Evolutionary conservation across 2,888 invertebrate genomes (phyloP).

Genomic region (Acrocyrtus sp.): DNA sequence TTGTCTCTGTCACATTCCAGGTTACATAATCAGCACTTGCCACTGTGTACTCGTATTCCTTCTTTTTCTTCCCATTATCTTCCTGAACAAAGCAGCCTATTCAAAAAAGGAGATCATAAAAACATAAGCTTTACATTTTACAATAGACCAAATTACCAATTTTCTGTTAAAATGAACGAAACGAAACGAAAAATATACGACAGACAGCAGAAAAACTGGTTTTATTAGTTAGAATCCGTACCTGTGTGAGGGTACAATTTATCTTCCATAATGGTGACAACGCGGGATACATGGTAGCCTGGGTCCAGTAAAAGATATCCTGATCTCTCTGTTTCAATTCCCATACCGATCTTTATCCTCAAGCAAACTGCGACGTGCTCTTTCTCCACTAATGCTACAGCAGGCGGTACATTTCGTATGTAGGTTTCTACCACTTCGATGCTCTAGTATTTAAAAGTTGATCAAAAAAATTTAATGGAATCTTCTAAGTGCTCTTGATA

Average conservation of each 20-base stretch:
- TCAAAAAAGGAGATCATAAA: slow-evolving; percentile 40
- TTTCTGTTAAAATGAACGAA: not conserved
- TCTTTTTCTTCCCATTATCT: slow-evolving; percentile 74
- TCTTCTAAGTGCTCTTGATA: not conserved
- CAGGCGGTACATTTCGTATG: slow-evolving; percentile 65
- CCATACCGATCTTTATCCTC: slow-evolving; percentile 76
- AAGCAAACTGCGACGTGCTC: slow-evolving; percentile 88
- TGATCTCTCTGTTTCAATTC: slow-evolving; percentile 67
- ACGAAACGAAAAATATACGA: too few species aligned
- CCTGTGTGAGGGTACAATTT: slow-evolving; percentile 87
- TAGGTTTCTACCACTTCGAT: slow-evolving; percentile 68
- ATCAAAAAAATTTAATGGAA: slow-evolving; percentile 11
- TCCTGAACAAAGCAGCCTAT: slow-evolving; percentile 86
- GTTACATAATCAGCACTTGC: slow-evolving; percentile 81
- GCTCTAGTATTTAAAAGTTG: slow-evolving; percentile 65
- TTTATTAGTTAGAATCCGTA: slow-evolving; percentile 63
- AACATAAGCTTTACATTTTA: too few species aligned
- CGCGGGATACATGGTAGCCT: slow-evolving; percentile 88
- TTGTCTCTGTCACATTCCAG: slow-evolving; percentile 84
- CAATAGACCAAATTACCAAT: not conserved
- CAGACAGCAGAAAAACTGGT: slow-evolving; percentile 23
- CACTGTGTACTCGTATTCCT: slow-evolving; percentile 85
- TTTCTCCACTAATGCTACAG: slow-evolving; percentile 76
- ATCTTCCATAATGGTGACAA: slow-evolving; percentile 88
- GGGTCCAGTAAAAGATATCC: slow-evolving; percentile 88